Evolutionary conservation across 2,888 invertebrate species (phyloP), one percentile per base, ranked within the genome.

Genomic region (Spatulosminthurus flaviceps): DNA sequence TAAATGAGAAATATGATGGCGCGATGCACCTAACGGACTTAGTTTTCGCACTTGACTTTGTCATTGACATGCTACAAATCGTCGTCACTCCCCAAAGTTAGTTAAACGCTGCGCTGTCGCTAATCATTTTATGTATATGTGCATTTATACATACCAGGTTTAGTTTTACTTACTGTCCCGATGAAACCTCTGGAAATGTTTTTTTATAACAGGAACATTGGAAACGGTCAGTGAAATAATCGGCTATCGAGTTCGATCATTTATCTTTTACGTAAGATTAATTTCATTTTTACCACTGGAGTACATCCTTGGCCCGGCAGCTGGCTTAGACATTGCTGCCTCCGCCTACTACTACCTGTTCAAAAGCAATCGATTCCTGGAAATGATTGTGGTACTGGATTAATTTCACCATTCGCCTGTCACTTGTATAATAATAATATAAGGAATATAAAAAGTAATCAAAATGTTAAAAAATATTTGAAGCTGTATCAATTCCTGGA

Each of bases 31-130:
- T 79, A 0, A 69, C 69, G 1, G 85, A 85, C 60, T 2, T 84
- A 0, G 51, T 85, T 9, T 84, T 84, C 70, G 51, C 66, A 0
- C 16, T 83, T 16, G 82, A 84, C 43, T 83, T 61, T 28, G 21
- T 81, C 21, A 76, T 83, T 24, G 84, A 84, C 26, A 81, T 82
- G 80, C 67, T 82, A 0, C 81, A 83, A 74, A 70, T 82, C n/a
- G 82, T 84, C 26, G 83, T 85, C 19, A 82, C 81, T 1, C 84
- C 85, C 5, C 82, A 82, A 76, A 82, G 84, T 84, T 78, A 79
- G 78, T 42, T n/a, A n/a, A n/a, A n/a, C n/a, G n/a, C n/a, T n/a
- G n/a, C n/a, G n/a, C n/a, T n/a, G n/a, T n/a, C n/a, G n/a, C n/a
- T n/a, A n/a, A n/a, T n/a, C n/a, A n/a, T n/a, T n/a, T n/a, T n/a